Conservation (phyloP, 2,888 invertebrate species). For the Cybosia mesomella region DNA sequence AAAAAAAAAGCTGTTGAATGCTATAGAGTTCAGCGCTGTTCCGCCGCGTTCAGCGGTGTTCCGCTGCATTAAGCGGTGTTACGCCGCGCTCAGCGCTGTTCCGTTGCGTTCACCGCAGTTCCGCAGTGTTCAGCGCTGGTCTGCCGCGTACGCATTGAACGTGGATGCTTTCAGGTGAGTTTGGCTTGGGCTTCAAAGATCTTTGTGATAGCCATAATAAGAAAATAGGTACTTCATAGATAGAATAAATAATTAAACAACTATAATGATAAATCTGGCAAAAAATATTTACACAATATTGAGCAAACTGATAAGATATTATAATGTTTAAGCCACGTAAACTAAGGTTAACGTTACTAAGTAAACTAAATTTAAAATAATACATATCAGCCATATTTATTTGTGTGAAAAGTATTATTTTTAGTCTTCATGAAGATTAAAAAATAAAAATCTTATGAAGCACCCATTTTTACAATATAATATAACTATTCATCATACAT, state of each 20-base stretch:
- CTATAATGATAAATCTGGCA: conserved; percentile 8
- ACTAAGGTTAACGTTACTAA: not conserved
- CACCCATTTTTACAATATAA: no score
- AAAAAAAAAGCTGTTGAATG: no score
- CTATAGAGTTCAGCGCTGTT: no score
- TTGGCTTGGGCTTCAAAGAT: not conserved
- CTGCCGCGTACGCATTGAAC: not conserved
- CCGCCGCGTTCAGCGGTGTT: no score
- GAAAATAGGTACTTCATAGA: not conserved
- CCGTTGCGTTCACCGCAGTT: no score
- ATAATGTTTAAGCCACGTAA: not conserved
- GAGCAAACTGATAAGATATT: conserved; percentile 21
- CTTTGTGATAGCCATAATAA: not conserved
- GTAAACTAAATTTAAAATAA: not conserved
- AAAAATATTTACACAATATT: conserved; percentile 24
- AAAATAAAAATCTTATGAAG: no score
- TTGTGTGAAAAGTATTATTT: no score
- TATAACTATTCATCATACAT: no score
- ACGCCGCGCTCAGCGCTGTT: no score
- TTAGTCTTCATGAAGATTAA: not conserved
- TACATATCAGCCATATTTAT: no score
- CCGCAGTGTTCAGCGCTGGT: not conserved
- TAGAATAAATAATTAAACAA: conserved; percentile 8
- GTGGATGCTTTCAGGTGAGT: not conserved
- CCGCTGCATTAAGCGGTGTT: no score